These are phyloP conservation scores for Indri indri DNA, from an alignment of 2,113 vertebrate species.

Conservation along the genomic window DNA sequence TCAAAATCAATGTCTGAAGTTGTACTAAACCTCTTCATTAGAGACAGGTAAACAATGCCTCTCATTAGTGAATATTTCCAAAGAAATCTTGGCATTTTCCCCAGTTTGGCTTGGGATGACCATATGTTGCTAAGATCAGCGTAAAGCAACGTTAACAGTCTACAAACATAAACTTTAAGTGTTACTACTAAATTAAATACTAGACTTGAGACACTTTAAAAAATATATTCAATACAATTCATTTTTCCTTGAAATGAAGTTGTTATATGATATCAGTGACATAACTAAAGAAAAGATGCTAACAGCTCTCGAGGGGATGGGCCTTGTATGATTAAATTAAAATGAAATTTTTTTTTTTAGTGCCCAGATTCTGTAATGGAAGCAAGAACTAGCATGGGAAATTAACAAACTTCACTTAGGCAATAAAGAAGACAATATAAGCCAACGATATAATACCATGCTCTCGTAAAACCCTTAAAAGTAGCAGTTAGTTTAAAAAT, in stretches of 20 bases:
- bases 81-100: neutral
- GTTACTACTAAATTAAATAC: neutral
- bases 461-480: slow-evolving; percentile 7
- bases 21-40: neutral
- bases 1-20: neutral
- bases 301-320: neutral
- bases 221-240: neutral
- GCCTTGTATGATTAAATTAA: neutral
- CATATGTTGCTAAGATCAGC: neutral
- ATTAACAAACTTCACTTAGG: neutral
- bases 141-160: neutral
- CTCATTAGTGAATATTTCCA: neutral
- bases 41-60: neutral
- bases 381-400: neutral
- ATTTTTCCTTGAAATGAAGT: neutral
- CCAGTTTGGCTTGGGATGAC: neutral
- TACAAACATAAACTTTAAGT: neutral
- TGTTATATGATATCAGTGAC: neutral
- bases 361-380: neutral
- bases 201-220: slow-evolving; percentile 16
- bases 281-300: neutral
- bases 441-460: neutral
- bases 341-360: neutral
- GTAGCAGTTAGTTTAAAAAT: neutral
- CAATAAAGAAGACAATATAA: neutral